Base-by-base conservation (phyloP, 2,888 invertebrate genomes). In the Phengaris arion region DNA sequence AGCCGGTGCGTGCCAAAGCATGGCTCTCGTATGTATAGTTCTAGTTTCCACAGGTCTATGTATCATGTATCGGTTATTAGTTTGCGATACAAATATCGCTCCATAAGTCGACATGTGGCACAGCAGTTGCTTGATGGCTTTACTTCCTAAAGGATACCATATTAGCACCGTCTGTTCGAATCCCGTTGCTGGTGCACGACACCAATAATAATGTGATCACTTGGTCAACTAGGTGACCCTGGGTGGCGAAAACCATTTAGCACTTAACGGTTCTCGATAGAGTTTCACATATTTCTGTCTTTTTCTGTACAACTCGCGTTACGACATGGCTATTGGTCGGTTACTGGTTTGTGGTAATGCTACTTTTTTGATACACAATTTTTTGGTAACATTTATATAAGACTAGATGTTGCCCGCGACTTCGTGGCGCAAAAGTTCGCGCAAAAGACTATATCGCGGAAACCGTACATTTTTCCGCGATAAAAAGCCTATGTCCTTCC, bases 201-300 rank as follows among this genome's bases (percentile, higher is more conserved):
- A 70, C 22, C 15, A 15, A 70, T 52, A 12, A 89, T 87, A 92
- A 92, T 90, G 86, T 85, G 84, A 85, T 85, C 57, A 15, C 6
- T 8, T 8, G 8, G 8, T 48, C 55, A 57, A 57, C 57, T 9
- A 48, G 70, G 75, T 79, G 80, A 76, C 80, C 79, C 79, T 59
- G 59, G 59, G 59, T 59, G 59, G 22, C 59, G 59, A 59, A 59
- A 59, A 57, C 15, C 59, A 59, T 22, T 59, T 59, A 59, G 59
- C 59, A 22, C 59, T 15, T 59, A 59, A 59, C 59, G 59, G 59
- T 59, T 22, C 48, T 48, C 48, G 48, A 59, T 59, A 15, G 59
- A 59, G 59, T 59, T 59, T 59, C 59, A 59, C 59, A 59, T 22
- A 59, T 59, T 59, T 22, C 22, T 59, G 59, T 5, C 59, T 22